phyloP scores from a whole-genome alignment of 2,797 vertebrate genomes.

The Sebastes iracundus region DNA sequence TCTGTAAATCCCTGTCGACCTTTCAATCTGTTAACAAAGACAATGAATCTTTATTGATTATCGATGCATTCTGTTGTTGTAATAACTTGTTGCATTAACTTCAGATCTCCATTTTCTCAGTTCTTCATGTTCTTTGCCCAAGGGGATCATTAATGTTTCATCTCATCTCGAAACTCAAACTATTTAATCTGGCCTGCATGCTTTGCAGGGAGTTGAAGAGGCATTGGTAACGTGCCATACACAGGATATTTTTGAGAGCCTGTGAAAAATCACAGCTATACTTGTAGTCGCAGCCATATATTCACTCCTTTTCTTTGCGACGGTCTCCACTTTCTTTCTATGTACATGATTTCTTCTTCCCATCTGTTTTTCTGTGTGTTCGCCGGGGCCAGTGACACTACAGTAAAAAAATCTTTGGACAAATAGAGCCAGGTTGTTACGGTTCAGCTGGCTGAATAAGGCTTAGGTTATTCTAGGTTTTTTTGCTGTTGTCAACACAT shows the following conservation, averaged over 20 bases:
- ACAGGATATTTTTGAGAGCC: background rate
- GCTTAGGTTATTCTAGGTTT: background rate
- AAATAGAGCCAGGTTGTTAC: background rate
- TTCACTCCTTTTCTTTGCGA: background rate
- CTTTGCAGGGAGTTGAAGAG: background rate
- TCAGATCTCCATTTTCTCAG: background rate
- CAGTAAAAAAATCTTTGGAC: background rate
- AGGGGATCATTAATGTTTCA: slow-evolving; percentile 29
- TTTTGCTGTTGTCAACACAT: background rate
- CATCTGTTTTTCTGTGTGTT: background rate
- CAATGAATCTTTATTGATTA: slow-evolving; percentile 3
- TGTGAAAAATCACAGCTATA: background rate
- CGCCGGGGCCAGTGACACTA: background rate
- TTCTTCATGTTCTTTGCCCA: background rate
- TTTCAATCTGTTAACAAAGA: slow-evolving; percentile 10
- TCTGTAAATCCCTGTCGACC: background rate
- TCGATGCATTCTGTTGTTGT: background rate
- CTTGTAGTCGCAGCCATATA: background rate
- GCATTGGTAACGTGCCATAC: background rate
- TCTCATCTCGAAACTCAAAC: slow-evolving; percentile 14
- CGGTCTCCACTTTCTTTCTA: background rate
- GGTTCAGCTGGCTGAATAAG: background rate
- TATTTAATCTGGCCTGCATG: slow-evolving; percentile 5
- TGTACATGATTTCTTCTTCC: background rate
- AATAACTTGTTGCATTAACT: slow-evolving; percentile 2